Base-by-base conservation (phyloP, 2,888 invertebrate genomes). In the Xestia xanthographa region DNA sequence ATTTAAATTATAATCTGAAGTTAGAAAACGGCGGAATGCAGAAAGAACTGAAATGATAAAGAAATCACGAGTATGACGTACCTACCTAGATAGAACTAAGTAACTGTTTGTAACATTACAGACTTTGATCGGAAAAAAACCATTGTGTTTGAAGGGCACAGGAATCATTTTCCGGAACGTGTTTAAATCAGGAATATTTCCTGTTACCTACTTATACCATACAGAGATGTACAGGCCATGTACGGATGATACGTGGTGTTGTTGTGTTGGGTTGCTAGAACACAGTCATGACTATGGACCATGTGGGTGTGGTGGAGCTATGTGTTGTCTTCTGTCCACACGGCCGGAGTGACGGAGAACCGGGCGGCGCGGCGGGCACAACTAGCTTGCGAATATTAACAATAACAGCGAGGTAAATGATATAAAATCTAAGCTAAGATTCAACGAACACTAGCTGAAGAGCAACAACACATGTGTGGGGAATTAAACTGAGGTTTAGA, bases 381-480 rank as follows among this genome's bases (percentile, higher is more conserved):
- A 29, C 48, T 14, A 12, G 3, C 22, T 69, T 20, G 29, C 17
- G 58, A 68, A 41, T 50, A n/a, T 11, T 34, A 48, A 53, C 41
- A 20, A 14, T 56, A 41, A 20, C 41, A n/a, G 29, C 9, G 29
- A 62, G 38, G 60, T 26, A n/a, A 22, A 17, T 69, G n/a, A n/a
- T 11, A 29, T 8, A n/a, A 34, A 17, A 29, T 62, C 3, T 43
- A 26, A 29, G 41, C 29, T 38, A 48, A 38, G 17, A 50, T 29
- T 17, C 62, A 20, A 45, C 29, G 43, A 66, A 70, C 62, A 75
- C 53, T 74, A 60, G 56, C 50, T 56, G 11, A 38, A 56, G 72
- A 77, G 77, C 77, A 75, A 77, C 50, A 62, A 50, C 48, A 29
- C 53, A 78, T 83, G 78, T 80, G 78, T 66, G 29, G 22, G 38